These are phyloP conservation scores for Himalopsyche anomala DNA, from an alignment of 2,888 invertebrate genomes.

Conservation along the genomic window DNA sequence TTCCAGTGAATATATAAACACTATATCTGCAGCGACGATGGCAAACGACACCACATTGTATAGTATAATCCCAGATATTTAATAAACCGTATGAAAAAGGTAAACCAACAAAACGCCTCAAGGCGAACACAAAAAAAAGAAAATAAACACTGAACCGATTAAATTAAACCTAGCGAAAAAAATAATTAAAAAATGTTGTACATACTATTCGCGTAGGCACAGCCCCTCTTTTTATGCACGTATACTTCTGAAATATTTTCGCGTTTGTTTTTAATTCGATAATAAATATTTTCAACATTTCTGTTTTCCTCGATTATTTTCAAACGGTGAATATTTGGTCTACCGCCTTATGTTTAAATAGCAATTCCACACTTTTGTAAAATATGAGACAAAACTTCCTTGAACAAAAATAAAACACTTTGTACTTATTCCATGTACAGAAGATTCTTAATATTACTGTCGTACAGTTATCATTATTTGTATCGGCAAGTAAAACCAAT, in stretches of 20 bases:
- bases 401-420: too few species aligned
- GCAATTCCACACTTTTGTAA: neutral
- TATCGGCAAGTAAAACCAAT: too few species aligned
- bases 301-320: neutral
- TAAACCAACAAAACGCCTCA: neutral
- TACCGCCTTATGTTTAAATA: neutral
- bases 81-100: neutral
- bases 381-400: neutral
- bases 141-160: neutral
- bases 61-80: too few species aligned
- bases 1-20: too few species aligned
- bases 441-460: too few species aligned
- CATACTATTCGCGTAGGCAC: neutral
- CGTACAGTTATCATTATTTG: too few species aligned
- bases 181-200: neutral
- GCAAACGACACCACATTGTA: too few species aligned
- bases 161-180: constrained; percentile 2
- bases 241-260: neutral
- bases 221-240: neutral
- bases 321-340: neutral
- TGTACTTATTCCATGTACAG: neutral
- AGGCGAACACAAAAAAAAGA: neutral
- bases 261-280: constrained; percentile 11
- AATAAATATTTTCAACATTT: constrained; percentile 14
- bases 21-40: too few species aligned